Conservation (phyloP, 2,797 vertebrate genomes). For the Echeneis naucrates region DNA sequence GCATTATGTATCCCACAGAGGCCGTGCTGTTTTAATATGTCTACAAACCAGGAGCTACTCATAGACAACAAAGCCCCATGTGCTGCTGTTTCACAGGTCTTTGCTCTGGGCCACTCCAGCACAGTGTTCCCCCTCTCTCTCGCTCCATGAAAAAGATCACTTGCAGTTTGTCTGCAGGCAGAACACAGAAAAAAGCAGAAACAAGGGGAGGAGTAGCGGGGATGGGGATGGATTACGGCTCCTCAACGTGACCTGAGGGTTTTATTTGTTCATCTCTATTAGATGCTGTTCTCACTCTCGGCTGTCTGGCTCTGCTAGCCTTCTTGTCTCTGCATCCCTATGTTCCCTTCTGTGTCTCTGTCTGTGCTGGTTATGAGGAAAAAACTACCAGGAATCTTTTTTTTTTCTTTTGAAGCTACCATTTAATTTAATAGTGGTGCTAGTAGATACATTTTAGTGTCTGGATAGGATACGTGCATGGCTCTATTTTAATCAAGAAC, state of each 20-base stretch:
- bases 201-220: not conserved
- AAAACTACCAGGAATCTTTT: not conserved
- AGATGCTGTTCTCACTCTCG: conserved; percentile 8
- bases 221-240: conserved; percentile 34
- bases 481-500: not conserved
- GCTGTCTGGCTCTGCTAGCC: conserved; percentile 25
- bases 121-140: conserved; percentile 4
- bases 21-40: conserved; percentile 26
- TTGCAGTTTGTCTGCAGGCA: conserved; percentile 55
- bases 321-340: conserved; percentile 27
- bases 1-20: conserved; percentile 34
- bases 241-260: conserved; percentile 39
- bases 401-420: not conserved
- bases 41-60: conserved; percentile 48
- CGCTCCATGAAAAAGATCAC: conserved; percentile 22
- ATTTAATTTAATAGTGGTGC: not conserved
- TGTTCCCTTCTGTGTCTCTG: conserved; percentile 20
- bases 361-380: conserved; percentile 2
- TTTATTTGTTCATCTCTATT: conserved; percentile 44
- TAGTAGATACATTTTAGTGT: not conserved
- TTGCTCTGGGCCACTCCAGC: conserved; percentile 52
- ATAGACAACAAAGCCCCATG: conserved; percentile 67
- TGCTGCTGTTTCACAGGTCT: conserved; percentile 35
- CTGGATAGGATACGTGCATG: not conserved
- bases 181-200: conserved; percentile 30